Conservation (phyloP, 2,888 invertebrate genomes). For the Himalopsyche japonica region DNA sequence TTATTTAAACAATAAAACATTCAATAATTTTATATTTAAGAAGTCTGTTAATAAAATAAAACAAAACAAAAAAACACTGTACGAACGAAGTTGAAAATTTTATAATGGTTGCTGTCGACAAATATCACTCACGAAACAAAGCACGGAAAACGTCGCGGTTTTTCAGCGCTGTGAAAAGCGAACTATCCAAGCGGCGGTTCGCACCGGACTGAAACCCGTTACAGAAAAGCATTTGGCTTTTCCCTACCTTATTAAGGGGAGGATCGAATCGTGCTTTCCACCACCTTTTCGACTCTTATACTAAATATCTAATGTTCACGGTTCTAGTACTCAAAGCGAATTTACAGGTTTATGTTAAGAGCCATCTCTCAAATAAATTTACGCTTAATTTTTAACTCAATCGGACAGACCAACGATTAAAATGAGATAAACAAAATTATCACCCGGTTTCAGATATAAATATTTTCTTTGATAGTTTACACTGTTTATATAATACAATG, state of each 20-base stretch:
- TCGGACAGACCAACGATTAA: neutral
- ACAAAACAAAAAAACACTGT: neutral
- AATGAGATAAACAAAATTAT: neutral
- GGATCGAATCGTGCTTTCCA: neutral
- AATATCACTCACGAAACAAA: neutral
- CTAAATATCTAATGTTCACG: neutral
- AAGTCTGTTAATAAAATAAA: too few relatives aligned
- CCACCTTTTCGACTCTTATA: neutral
- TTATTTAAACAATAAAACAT: too few relatives aligned
- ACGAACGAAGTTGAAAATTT: neutral
- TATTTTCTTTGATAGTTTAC: neutral
- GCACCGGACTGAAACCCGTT: slow-evolving; percentile 2
- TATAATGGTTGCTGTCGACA: neutral
- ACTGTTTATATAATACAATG: neutral
- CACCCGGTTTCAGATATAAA: neutral
- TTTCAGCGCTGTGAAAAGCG: neutral
- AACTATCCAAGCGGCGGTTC: neutral
- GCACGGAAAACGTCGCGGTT: neutral
- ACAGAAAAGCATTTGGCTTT: neutral
- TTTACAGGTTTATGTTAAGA: too few relatives aligned
- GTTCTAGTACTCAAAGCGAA: neutral
- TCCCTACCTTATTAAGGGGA: neutral
- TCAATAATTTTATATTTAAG: too few relatives aligned
- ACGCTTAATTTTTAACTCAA: neutral
- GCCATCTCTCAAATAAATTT: neutral